Evolutionary conservation across 2,113 vertebrate genomes (phyloP).

Genomic region (Gymnocephalus cernua): DNA sequence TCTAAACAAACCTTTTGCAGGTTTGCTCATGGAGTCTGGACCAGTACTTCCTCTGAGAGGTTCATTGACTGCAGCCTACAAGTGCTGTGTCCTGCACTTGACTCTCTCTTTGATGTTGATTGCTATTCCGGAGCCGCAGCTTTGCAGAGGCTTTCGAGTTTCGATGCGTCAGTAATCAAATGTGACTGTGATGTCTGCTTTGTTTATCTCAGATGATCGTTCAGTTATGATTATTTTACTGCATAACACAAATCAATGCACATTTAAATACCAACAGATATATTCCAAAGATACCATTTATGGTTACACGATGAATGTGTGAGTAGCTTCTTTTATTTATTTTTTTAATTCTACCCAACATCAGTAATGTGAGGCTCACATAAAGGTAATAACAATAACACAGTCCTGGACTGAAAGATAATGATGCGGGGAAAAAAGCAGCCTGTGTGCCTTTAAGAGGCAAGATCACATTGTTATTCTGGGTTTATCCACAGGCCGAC

Average conservation of each 20-base stretch:
- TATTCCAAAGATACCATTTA: neutral
- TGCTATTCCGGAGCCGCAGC: slow-evolving; percentile 59
- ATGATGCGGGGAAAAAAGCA: slow-evolving; percentile 37
- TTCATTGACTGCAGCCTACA: slow-evolving; percentile 69
- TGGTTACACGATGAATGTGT: neutral
- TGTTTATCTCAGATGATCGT: slow-evolving; percentile 30
- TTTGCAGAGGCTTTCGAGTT: slow-evolving; percentile 50
- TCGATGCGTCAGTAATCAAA: neutral
- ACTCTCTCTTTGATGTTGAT: slow-evolving; percentile 69
- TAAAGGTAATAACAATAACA: neutral
- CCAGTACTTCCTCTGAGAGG: slow-evolving; percentile 50
- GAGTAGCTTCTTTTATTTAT: slow-evolving; percentile 11
- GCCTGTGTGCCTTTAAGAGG: slow-evolving; percentile 79
- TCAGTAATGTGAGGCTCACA: neutral
- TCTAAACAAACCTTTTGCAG: slow-evolving; percentile 50
- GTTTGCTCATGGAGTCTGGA: slow-evolving; percentile 36
- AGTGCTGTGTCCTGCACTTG: slow-evolving; percentile 60
- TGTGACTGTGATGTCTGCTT: slow-evolving; percentile 15
- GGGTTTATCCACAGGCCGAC: slow-evolving; percentile 83
- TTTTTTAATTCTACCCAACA: neutral
- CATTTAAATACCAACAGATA: neutral
- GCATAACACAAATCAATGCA: neutral
- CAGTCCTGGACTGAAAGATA: slow-evolving; percentile 23
- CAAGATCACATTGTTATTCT: slow-evolving; percentile 83
- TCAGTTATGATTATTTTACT: neutral